phyloP scores from a whole-genome alignment of 1,140 invertebrate species.

The Antheraea pernyi region DNA sequence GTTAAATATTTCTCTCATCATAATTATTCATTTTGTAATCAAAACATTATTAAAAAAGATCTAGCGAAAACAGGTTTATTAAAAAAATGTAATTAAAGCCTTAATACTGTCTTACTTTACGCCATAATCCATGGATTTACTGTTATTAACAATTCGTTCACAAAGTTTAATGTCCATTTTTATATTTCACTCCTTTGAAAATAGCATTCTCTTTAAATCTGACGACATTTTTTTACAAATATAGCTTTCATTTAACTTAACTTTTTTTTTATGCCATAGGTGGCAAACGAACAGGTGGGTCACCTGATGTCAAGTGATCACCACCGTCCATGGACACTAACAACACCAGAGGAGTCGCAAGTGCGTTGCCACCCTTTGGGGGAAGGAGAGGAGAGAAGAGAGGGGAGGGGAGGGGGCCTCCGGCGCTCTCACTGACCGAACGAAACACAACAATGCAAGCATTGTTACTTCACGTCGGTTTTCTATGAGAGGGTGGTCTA shows the following conservation, averaged over 20 bases:
- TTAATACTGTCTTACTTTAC: background rate
- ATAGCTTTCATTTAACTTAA: background rate
- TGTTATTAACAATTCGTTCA: background rate
- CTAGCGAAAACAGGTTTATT: conserved; percentile 6
- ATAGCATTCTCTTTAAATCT: background rate
- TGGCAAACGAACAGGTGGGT: too few relatives aligned
- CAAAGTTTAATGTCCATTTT: conserved; percentile 5
- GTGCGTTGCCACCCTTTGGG: too few relatives aligned
- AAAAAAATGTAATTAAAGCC: background rate
- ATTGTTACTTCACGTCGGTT: too few relatives aligned
- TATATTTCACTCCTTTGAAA: conserved; percentile 10
- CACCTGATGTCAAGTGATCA: too few relatives aligned
- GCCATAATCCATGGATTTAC: background rate
- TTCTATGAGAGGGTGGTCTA: too few relatives aligned
- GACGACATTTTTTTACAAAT: background rate
- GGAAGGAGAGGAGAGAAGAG: too few relatives aligned
- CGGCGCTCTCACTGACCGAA: too few relatives aligned
- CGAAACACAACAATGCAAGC: too few relatives aligned
- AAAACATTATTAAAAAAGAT: background rate
- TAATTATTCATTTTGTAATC: background rate
- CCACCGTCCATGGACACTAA: too few relatives aligned
- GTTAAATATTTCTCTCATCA: background rate
- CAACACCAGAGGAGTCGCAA: too few relatives aligned
- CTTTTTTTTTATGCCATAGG: too few relatives aligned
- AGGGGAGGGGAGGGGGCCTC: too few relatives aligned